Evolutionary conservation across 2,113 vertebrate genomes (phyloP).

Genomic region (Machaerirhynchus nigripectus): DNA sequence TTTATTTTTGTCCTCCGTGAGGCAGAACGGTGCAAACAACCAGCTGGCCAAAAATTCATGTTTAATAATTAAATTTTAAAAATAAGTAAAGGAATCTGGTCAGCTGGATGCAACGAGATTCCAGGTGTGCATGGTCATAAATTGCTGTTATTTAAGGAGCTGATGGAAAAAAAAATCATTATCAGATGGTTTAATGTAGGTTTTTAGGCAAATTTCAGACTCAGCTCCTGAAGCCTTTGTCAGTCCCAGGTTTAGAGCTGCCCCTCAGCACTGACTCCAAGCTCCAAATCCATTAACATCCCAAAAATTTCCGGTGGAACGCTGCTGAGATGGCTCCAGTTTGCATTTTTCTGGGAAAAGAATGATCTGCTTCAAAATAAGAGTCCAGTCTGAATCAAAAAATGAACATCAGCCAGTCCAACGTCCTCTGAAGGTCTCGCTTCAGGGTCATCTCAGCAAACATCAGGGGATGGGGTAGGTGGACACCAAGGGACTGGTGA

Average conservation of each 20-base stretch:
- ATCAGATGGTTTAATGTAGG: neutral
- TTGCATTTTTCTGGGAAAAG: neutral
- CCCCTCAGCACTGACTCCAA: neutral
- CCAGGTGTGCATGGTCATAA: accelerated
- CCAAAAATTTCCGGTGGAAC: neutral
- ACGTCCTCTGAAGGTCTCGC: neutral
- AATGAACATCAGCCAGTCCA: neutral
- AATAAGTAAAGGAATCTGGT: neutral
- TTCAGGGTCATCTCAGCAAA: neutral
- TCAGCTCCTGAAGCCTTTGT: neutral
- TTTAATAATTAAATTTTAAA: neutral
- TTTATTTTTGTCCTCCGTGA: neutral
- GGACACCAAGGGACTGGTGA: neutral
- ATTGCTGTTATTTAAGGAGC: neutral
- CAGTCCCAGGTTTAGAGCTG: neutral
- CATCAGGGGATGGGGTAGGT: accelerated
- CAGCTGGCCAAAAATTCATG: accelerated
- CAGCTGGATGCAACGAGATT: neutral
- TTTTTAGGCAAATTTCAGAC: neutral
- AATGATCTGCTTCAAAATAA: neutral
- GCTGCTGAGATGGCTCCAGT: neutral
- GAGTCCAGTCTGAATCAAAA: neutral
- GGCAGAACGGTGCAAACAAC: neutral
- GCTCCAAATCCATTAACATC: neutral
- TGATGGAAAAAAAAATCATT: neutral